Percentiles rank a stretch among this genome's conserved stretches.
These are phyloP conservation scores for Lateolabrax maculatus DNA, from an alignment of 2,797 vertebrate species.

Conservation along the genomic window DNA sequence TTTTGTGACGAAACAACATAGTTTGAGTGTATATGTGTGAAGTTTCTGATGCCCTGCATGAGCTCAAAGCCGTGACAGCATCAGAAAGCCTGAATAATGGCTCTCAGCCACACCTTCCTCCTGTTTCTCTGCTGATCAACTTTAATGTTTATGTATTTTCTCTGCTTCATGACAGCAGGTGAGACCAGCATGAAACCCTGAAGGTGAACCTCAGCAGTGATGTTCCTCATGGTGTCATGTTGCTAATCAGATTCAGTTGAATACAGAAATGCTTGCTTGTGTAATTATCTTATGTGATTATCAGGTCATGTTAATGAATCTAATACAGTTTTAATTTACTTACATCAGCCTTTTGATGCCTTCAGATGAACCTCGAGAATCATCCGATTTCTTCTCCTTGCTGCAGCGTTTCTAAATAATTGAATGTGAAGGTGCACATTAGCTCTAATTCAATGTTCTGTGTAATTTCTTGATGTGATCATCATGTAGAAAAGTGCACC, in stretches of 20 bases:
- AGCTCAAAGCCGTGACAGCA: background rate
- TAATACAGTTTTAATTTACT: constrained; percentile 8
- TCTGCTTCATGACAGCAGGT: background rate
- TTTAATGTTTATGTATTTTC: too few relatives aligned
- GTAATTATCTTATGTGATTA: background rate
- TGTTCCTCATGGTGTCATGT: background rate
- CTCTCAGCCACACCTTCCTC: background rate
- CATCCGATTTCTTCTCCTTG: background rate
- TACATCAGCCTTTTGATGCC: background rate
- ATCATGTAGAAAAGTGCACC: background rate
- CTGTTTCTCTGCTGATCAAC: background rate
- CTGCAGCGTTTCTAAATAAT: background rate
- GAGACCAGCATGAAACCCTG: background rate
- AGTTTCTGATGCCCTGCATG: background rate
- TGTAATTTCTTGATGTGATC: background rate
- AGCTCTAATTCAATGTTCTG: constrained; percentile 5
- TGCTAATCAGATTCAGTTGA: constrained; percentile 13
- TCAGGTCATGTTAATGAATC: background rate
- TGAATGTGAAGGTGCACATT: background rate
- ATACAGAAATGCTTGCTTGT: background rate
- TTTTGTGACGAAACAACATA: too few relatives aligned
- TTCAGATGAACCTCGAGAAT: background rate
- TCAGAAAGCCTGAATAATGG: background rate
- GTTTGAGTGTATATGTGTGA: too few relatives aligned
- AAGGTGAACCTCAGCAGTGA: background rate